These are phyloP conservation scores for Microtus oregoni DNA, from an alignment of 2,113 vertebrate genomes.

Conservation along the genomic window DNA sequence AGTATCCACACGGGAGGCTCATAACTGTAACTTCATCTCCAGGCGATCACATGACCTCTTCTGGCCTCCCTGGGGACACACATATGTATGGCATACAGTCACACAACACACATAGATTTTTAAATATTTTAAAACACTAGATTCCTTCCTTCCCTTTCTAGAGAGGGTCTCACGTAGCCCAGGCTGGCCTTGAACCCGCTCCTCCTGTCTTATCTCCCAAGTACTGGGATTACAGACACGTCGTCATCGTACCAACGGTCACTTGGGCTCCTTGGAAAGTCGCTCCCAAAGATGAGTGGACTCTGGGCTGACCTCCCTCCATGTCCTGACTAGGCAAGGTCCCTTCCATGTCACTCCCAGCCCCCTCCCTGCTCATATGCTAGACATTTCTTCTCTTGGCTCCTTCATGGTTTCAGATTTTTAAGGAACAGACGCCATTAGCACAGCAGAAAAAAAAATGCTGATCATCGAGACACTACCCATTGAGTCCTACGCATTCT, in stretches of 20 bases:
- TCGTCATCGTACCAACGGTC: no score
- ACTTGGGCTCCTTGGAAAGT: background rate
- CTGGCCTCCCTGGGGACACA: background rate
- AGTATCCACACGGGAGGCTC: background rate
- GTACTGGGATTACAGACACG: background rate
- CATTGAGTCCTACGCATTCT: background rate
- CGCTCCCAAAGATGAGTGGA: background rate
- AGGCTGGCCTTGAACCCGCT: background rate
- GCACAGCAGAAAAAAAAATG: background rate
- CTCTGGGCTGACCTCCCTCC: background rate
- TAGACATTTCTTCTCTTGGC: background rate
- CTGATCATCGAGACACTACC: background rate
- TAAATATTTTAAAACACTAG: background rate
- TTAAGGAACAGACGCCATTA: background rate
- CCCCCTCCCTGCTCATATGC: background rate
- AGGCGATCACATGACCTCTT: background rate
- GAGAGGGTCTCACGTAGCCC: background rate
- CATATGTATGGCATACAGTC: background rate
- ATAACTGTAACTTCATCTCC: background rate
- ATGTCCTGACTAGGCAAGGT: background rate
- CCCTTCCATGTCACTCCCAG: background rate
- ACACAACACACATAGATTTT: background rate
- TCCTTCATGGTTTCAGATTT: background rate
- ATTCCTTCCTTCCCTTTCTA: background rate
- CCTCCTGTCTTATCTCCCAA: background rate